Base-by-base conservation (phyloP, 2,797 vertebrate genomes). In the Halcyon leucocephala region DNA sequence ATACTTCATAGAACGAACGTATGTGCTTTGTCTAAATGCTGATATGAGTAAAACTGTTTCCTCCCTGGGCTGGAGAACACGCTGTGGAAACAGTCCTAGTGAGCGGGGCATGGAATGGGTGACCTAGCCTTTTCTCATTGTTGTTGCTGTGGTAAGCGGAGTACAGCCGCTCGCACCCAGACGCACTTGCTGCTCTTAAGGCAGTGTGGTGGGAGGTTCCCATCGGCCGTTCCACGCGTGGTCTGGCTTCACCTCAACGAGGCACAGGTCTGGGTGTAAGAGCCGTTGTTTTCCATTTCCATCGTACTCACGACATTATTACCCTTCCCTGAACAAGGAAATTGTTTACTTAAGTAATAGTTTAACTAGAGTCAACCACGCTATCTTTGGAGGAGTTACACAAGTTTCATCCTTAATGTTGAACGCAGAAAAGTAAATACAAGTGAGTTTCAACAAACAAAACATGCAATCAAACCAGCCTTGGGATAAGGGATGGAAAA, bases 341-440 rank as follows among this genome's bases (percentile, higher is more conserved):
- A 71, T 91, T 90, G 58, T 90, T 96, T 94, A 65, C 61, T 83
- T 78, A 90, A 84, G 58, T 81, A 65, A 83, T 72, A 28, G 78
- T 95, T 96, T 95, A 78, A 93, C 76, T 82, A 62, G 67, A 85
- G 66, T 65, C 22, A 86, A 65, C 14, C 28, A 31, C 1, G 1
- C 39, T 83, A 26, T 90, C 86, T 94, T 90, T 91, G 46, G 78
- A 74, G 65, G 64, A 28, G n/a, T 86, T 86, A 58, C 0, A 6
- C 58, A 86, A 91, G 54, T 86, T 81, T 94, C 21, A 62, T 88
- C 20, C 42, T 86, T 52, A 35, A 12, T 41, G 37, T 64, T 85
- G 65, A 80, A 74, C 29, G 26, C 44, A 64, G 82, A 76, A 85
- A 78, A 92, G n/a, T 69, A 91, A 90, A 81, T 70, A 81, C 37